Percentiles rank a stretch among this genome's conserved stretches.
Evolutionary conservation across 2,888 invertebrate species (phyloP).

Genomic region (Altica lythri): DNA sequence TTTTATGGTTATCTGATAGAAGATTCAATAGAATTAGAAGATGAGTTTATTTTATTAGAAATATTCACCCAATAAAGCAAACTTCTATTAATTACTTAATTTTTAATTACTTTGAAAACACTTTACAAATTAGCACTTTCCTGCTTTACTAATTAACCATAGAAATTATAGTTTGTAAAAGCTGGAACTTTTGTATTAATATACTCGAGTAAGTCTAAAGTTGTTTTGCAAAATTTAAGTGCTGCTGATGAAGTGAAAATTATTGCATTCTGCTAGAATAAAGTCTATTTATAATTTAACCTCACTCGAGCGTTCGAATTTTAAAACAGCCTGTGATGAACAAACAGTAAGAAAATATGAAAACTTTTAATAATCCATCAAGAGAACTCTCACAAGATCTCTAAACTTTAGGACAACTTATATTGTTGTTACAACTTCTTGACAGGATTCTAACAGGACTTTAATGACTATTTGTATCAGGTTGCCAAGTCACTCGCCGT

Average conservation of each 20-base stretch:
- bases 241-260: constrained; percentile 34
- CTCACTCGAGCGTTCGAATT: constrained; percentile 17
- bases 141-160: too few relatives aligned
- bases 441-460: constrained; percentile 30
- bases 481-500: constrained; percentile 21
- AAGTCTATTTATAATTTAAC: constrained; percentile 18
- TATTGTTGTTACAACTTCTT: constrained; percentile 37
- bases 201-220: constrained; percentile 1
- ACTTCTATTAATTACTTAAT: too few relatives aligned
- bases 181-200: too few relatives aligned
- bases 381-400: constrained; percentile 24
- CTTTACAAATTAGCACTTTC: too few relatives aligned
- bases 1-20: too few relatives aligned
- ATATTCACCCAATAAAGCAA: too few relatives aligned
- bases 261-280: constrained; percentile 22
- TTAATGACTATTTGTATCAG: constrained; percentile 31
- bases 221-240: constrained; percentile 11
- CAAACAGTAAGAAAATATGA: constrained; percentile 37
- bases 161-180: too few relatives aligned
- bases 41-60: too few relatives aligned
- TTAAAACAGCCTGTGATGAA: constrained; percentile 28
- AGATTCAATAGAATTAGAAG: too few relatives aligned
- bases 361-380: constrained; percentile 42
- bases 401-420: constrained; percentile 37
- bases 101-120: too few relatives aligned